Conservation (phyloP, 2,113 vertebrate species). For the Sinocyclocheilus grahami region DNA sequence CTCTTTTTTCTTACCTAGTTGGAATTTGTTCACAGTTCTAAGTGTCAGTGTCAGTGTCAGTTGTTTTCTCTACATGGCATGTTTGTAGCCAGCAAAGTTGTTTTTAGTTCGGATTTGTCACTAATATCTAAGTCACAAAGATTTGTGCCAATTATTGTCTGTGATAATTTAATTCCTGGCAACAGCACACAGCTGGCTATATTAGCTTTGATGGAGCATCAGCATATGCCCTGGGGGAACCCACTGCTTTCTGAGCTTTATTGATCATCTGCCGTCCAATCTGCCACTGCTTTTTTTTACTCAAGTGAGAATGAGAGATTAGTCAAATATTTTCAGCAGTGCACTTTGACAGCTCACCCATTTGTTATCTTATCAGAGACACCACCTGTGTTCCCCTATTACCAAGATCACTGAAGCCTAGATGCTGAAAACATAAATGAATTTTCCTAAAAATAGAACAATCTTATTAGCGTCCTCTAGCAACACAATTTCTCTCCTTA, state of each 20-base stretch:
- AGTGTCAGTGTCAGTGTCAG: neutral
- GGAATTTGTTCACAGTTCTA: neutral
- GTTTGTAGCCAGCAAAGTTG: neutral
- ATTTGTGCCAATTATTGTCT: conserved; percentile 13
- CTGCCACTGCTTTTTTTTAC: conserved; percentile 15
- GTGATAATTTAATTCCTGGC: conserved; percentile 22
- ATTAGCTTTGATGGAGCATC: conserved; percentile 28
- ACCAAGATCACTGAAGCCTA: conserved; percentile 9
- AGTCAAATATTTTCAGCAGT: conserved; percentile 22
- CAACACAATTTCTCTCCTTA: neutral
- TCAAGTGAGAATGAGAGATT: conserved; percentile 10
- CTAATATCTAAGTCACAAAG: neutral
- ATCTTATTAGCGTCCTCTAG: neutral
- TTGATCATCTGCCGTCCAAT: conserved; percentile 39
- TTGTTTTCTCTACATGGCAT: neutral
- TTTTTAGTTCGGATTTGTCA: conserved; percentile 1
- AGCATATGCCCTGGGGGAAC: conserved; percentile 13
- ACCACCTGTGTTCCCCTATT: conserved; percentile 34
- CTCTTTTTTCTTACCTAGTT: neutral
- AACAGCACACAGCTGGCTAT: conserved; percentile 16
- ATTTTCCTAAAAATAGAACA: neutral
- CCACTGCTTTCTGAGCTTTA: conserved; percentile 17
- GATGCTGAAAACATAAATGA: neutral
- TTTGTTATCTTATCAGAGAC: conserved; percentile 20
- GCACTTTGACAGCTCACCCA: neutral